Evolutionary conservation across 2,113 vertebrate species (phyloP), one percentile per base, ranked within the genome.

Genomic region (Peromyscus maniculatus): DNA sequence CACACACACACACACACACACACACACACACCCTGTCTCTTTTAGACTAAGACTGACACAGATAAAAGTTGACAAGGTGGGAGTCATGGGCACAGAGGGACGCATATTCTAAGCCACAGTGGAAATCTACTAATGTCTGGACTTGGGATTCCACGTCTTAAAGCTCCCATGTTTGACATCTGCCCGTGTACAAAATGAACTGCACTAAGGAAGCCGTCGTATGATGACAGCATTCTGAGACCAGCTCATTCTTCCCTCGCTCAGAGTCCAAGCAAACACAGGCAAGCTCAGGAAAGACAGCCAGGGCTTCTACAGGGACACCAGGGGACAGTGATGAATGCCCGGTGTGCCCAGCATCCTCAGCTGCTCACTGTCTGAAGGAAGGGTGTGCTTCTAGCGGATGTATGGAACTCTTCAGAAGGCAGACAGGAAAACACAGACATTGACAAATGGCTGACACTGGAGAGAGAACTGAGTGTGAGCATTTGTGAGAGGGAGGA

Each of bases 11-110:
- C 39, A 75, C 46, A 49, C 46, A 31, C 3, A 31, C 75, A 78
- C 28, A 46, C 28, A 52, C 49, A 79, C 28, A 80, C 78, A 55
- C 78, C 9, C 17, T 55, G 55, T n/a, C 12, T 21, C 28, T 31
- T 46, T 86, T 83, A 77, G 82, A 33, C 74, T n/a, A 31, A 67
- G 52, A 84, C 7, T 43, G 8, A 55, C 15, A 39, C 80, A 91
- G 24, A 64, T 22, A 1, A 69, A 90, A 84, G 10, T 2, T 55
- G 21, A 15, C 8, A 39, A 77, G 12, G 39, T 9, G 1, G 0
- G 59, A 33, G 43, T 24, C 0, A 0, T 15, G 11, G n/a, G 52
- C 19, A 1, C 13, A 5, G 11, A 24, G 57, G 33, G 36, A 43
- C 59, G 39, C 11, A 19, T 21, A 3, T 57, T 74, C 52, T 9